phyloP scores from a whole-genome alignment of 2,113 vertebrate species.

The Crotalus helleri region DNA sequence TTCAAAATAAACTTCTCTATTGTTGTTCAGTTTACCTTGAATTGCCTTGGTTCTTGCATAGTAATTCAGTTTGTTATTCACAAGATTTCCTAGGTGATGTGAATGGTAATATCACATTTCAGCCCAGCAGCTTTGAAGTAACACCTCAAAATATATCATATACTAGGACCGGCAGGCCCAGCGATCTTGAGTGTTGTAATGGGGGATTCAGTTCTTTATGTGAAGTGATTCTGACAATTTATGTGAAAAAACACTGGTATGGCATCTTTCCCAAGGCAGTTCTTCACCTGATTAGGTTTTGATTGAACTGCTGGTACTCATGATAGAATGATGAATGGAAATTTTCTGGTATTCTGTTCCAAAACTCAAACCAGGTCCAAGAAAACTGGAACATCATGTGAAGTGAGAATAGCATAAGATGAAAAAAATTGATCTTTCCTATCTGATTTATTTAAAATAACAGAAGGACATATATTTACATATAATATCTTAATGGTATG shows the following conservation, averaged over 20 bases:
- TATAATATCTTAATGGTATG: background rate
- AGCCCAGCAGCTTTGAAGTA: background rate
- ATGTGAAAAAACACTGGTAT: background rate
- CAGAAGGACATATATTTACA: background rate
- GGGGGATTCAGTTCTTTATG: background rate
- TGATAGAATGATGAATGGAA: background rate
- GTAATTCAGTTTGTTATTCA: slow-evolving; percentile 18
- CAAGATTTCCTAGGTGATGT: background rate
- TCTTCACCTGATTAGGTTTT: background rate
- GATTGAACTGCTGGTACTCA: background rate
- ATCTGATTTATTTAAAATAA: background rate
- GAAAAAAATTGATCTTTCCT: background rate
- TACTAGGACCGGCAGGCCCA: background rate
- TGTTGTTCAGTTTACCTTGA: background rate
- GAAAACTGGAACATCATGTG: background rate
- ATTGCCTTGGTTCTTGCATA: background rate
- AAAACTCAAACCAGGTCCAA: background rate
- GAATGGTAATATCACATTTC: background rate
- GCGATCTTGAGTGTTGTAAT: background rate
- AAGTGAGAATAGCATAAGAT: background rate
- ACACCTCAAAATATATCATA: background rate
- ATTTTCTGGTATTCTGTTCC: background rate
- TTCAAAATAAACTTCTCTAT: background rate
- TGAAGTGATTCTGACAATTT: background rate
- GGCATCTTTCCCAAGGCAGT: background rate